Evolutionary conservation across 2,888 invertebrate species (phyloP).

Genomic region (Sinohyriopsis cumingii): DNA sequence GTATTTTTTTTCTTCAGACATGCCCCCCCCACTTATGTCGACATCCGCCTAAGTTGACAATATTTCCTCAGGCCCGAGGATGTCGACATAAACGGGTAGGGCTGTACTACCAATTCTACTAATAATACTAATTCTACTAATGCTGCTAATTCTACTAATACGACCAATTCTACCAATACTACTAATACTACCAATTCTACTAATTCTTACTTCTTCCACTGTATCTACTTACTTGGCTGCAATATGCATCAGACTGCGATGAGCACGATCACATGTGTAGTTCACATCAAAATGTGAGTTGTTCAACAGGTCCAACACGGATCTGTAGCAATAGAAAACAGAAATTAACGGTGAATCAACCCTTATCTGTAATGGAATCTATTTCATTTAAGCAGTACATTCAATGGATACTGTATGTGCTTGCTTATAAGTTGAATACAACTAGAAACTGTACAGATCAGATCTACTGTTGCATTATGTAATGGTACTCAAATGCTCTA

Average conservation of each 20-base stretch:
- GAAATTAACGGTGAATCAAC: too few species aligned
- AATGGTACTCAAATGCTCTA: too few species aligned
- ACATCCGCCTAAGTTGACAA: too few species aligned
- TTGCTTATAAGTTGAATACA: not conserved
- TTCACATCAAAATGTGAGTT: slow-evolving; percentile 64
- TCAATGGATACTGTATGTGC: not conserved
- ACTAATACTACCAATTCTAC: not conserved
- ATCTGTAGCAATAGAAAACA: slow-evolving; percentile 44
- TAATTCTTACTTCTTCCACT: not conserved
- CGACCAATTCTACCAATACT: not conserved
- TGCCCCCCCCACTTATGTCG: too few species aligned
- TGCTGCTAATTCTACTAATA: too few species aligned
- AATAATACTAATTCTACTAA: too few species aligned
- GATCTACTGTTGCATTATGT: not conserved
- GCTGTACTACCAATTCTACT: too few species aligned
- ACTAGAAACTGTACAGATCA: not conserved
- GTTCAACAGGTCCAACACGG: slow-evolving; percentile 61
- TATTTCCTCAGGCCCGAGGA: too few species aligned
- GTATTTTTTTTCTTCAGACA: too few species aligned
- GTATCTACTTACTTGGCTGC: slow-evolving; percentile 63
- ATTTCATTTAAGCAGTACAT: too few species aligned
- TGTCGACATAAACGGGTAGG: too few species aligned
- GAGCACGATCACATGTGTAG: slow-evolving; percentile 60
- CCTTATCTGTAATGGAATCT: too few species aligned
- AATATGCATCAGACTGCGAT: slow-evolving; percentile 63